These are phyloP conservation scores for Hirudo medicinalis DNA, from an alignment of 1,140 invertebrate species.

Conservation along the genomic window DNA sequence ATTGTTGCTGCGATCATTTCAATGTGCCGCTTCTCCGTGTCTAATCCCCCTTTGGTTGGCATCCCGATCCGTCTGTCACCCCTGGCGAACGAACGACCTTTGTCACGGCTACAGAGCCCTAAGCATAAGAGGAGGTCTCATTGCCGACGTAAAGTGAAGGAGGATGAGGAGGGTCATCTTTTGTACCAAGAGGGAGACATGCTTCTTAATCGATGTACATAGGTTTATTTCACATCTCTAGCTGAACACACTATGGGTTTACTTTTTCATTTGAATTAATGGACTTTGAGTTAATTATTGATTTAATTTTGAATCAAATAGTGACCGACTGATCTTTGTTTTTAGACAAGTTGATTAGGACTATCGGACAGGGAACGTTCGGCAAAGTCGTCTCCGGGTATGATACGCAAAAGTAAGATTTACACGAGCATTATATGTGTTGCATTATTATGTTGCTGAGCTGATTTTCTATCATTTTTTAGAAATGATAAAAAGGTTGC, in stretches of 20 bases:
- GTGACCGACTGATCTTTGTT: not conserved
- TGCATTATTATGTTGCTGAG: not conserved
- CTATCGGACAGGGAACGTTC: constrained; percentile 23
- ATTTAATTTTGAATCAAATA: not conserved
- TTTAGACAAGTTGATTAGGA: constrained; percentile 21
- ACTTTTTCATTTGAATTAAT: constrained; percentile 8
- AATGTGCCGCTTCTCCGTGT: constrained; percentile 4
- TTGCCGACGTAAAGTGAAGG: constrained; percentile 14
- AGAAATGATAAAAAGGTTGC: constrained; percentile 13
- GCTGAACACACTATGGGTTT: not conserved
- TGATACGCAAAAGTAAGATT: constrained; percentile 13
- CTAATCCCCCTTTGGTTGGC: not conserved
- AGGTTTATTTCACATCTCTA: not conserved
- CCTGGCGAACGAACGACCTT: not conserved
- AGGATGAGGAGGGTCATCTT: constrained; percentile 18
- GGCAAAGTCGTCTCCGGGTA: constrained; percentile 21
- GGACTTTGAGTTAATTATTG: not conserved
- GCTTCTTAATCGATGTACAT: constrained; percentile 11
- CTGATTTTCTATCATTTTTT: not conserved
- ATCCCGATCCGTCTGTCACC: not conserved
- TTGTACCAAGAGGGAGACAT: constrained; percentile 15
- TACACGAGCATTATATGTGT: not conserved
- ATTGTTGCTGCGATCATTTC: not conserved
- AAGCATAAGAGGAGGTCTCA: constrained; percentile 11
- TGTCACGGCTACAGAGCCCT: constrained; percentile 7